Percentiles rank a stretch among this genome's conserved stretches.
These are phyloP conservation scores for Melanerpes aurifrons DNA, from an alignment of 2,113 vertebrate genomes.

Conservation along the genomic window DNA sequence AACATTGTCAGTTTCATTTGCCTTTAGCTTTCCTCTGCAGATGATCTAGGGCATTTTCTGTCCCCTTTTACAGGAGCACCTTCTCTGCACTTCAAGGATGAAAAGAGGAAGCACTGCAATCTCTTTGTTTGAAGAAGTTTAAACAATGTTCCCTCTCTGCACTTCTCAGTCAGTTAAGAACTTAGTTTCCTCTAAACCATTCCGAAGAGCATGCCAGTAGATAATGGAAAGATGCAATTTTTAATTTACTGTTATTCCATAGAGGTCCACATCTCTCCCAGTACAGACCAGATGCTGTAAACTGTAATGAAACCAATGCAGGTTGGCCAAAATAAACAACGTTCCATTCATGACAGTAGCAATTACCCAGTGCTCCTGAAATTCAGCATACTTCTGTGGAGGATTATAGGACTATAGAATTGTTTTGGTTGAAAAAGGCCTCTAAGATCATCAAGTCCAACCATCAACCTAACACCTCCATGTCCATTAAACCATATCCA, in stretches of 20 bases:
- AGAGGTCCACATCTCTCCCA: not conserved
- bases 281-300: not conserved
- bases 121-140: not conserved
- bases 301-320: not conserved
- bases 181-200: not conserved
- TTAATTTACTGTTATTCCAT: not conserved
- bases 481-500: no score
- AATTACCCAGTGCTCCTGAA: not conserved
- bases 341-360: not conserved
- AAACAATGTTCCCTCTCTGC: not conserved
- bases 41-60: conserved; percentile 6
- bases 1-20: conserved; percentile 36
- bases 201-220: not conserved
- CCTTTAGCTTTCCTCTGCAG: conserved; percentile 6
- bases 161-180: not conserved
- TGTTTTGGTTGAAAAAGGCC: no score
- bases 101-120: not conserved
- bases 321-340: not conserved
- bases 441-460: no score
- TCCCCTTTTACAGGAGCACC: not conserved
- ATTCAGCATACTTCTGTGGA: not conserved
- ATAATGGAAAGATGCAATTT: not conserved
- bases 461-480: no score
- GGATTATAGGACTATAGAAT: not conserved
- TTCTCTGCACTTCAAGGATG: not conserved